Conservation (phyloP, 1,140 invertebrate genomes). For the Drosophila pachea region DNA sequence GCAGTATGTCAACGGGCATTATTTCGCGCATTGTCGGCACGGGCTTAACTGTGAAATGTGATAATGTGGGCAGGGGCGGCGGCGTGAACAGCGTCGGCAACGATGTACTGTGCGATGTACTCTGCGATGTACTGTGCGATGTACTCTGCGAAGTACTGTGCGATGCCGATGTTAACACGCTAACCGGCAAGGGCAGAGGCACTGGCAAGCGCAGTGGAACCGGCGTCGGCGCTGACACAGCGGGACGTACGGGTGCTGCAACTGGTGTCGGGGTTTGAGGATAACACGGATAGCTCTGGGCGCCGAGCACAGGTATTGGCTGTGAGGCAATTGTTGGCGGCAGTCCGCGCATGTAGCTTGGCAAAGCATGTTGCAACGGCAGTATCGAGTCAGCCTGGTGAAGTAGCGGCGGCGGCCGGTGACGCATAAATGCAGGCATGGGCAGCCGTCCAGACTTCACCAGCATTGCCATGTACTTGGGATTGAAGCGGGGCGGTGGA, state of each 20-base stretch:
- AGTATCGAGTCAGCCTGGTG: constrained; percentile 49
- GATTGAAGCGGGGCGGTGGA: constrained; percentile 50
- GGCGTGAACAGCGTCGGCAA: constrained; percentile 45
- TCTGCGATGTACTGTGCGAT: constrained; percentile 4
- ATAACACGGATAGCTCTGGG: constrained; percentile 28
- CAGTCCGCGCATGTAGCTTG: constrained; percentile 22
- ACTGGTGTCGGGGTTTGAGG: constrained; percentile 7
- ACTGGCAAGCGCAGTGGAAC: constrained; percentile 27
- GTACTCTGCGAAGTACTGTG: no score
- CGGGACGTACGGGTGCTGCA: constrained; percentile 19
- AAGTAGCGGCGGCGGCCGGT: constrained; percentile 52
- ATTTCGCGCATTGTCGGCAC: constrained; percentile 58
- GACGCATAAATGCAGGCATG: constrained; percentile 43
- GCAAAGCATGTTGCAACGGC: constrained; percentile 26
- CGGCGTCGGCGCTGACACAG: constrained; percentile 9
- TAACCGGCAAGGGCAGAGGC: constrained; percentile 24
- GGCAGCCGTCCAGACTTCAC: constrained; percentile 56
- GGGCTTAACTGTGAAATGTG: constrained; percentile 47
- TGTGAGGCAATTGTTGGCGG: constrained; percentile 39
- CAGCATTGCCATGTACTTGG: constrained; percentile 65
- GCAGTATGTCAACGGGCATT: constrained; percentile 65
- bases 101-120: constrained; percentile 4
- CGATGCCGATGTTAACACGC: constrained; percentile 9
- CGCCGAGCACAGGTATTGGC: constrained; percentile 37
- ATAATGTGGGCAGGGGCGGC: constrained; percentile 51